A percentile compares a stretch with the other conserved stretches of the same genome.
Evolutionary conservation across 2,797 vertebrate species (phyloP).

Genomic region (Gouania willdenowi): DNA sequence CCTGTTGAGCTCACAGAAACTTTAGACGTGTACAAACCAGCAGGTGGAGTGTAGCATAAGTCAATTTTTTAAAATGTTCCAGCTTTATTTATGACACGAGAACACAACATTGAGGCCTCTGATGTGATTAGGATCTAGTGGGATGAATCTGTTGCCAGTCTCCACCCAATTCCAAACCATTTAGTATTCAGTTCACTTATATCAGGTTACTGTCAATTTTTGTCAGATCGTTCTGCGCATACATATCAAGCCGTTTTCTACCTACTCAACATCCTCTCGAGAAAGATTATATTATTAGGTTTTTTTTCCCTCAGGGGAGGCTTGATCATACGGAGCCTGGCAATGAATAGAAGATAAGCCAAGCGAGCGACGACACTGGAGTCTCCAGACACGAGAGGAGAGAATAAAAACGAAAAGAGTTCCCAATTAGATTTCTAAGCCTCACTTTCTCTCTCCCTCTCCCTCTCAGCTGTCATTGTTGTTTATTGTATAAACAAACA

Average conservation of each 20-base stretch:
- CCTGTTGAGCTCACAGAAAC: conserved; percentile 35
- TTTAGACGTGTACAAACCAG: conserved; percentile 24
- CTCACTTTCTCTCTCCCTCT: not conserved
- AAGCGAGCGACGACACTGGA: not conserved
- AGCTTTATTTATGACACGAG: conserved; percentile 55
- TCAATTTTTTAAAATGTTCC: conserved; percentile 56
- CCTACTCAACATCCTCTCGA: conserved; percentile 6
- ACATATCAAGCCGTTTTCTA: conserved; percentile 30
- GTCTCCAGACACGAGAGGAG: not conserved
- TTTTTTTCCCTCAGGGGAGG: conserved; percentile 1
- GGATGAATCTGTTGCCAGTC: conserved; percentile 56
- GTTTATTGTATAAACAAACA: conserved; percentile 40
- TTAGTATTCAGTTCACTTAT: conserved; percentile 31
- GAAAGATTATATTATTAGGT: conserved; percentile 15
- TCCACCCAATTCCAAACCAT: conserved; percentile 44
- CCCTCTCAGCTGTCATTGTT: conserved; percentile 4
- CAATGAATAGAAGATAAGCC: conserved; percentile 13
- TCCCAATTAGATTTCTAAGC: too few species aligned
- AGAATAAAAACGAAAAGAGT: conserved; percentile 7
- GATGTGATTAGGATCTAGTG: conserved; percentile 58
- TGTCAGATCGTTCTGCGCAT: conserved; percentile 23
- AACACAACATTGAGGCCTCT: conserved; percentile 40
- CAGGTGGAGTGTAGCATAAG: conserved; percentile 52
- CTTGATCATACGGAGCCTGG: conserved; percentile 8
- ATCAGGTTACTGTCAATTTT: conserved; percentile 45